Percentiles rank a stretch among this genome's conserved stretches.
Evolutionary conservation across 2,888 invertebrate species (phyloP).

Genomic region (Euclidia mi): DNA sequence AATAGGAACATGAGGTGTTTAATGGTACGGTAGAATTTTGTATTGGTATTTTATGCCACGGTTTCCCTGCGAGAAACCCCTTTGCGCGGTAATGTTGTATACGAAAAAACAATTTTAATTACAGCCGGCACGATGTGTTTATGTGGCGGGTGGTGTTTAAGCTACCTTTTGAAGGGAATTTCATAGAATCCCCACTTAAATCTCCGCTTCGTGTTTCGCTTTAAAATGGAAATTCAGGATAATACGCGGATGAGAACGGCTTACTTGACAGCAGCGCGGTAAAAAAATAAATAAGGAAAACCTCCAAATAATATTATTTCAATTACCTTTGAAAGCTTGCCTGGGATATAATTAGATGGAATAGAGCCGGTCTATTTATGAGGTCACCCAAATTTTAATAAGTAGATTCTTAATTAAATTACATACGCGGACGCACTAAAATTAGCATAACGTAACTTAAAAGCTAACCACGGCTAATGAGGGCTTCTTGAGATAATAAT

Average conservation of each 20-base stretch:
- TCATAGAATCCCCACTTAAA: constrained; percentile 64
- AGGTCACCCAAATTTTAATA: constrained; percentile 19
- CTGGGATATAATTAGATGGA: constrained; percentile 31
- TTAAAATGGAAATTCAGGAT: constrained; percentile 77
- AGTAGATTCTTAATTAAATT: constrained; percentile 24
- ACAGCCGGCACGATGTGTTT: constrained; percentile 55
- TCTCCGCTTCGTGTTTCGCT: constrained; percentile 65
- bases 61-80: no score
- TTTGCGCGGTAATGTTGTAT: constrained; percentile 3
- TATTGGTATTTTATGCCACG: no score
- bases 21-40: no score
- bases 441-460: constrained; percentile 82
- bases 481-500: constrained; percentile 75
- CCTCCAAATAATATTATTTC: constrained; percentile 61
- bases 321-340: constrained; percentile 63
- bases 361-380: constrained; percentile 17
- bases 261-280: constrained; percentile 56
- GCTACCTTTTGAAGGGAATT: constrained; percentile 68
- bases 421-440: constrained; percentile 33
- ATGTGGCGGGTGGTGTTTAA: constrained; percentile 51
- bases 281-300: constrained; percentile 70
- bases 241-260: constrained; percentile 70
- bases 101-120: constrained; percentile 55
- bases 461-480: constrained; percentile 75
- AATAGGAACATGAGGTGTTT: no score